phyloP scores from a whole-genome alignment of 2,888 invertebrate species.

The Drosophila hamatofila region DNA sequence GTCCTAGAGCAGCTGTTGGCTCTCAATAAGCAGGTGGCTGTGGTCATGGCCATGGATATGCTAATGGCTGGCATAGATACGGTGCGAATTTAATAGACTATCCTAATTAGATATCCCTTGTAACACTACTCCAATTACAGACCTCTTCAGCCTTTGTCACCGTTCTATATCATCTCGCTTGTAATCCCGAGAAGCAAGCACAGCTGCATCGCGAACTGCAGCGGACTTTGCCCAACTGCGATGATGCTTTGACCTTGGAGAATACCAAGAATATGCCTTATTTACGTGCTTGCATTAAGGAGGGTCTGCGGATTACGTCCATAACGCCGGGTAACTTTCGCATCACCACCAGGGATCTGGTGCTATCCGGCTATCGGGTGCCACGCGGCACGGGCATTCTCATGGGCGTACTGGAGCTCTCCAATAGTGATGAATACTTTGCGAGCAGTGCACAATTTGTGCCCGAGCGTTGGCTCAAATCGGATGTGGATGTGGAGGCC shows the following conservation, averaged over 20 bases:
- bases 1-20: constrained; percentile 88
- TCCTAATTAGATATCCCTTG: neutral
- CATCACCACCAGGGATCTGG: constrained; percentile 87
- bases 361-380: constrained; percentile 88
- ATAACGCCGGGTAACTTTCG: constrained; percentile 88
- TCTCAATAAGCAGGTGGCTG: constrained; percentile 88
- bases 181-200: constrained; percentile 88
- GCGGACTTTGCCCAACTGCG: constrained; percentile 83
- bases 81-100: constrained; percentile 83
- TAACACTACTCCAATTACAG: constrained; percentile 68
- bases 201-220: constrained; percentile 87
- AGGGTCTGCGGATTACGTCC: constrained; percentile 88
- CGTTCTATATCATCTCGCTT: constrained; percentile 86
- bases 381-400: constrained; percentile 90
- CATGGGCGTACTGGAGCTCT: constrained; percentile 89
- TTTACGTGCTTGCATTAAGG: constrained; percentile 91
- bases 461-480: constrained; percentile 91
- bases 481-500: constrained; percentile 34
- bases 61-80: constrained; percentile 90
- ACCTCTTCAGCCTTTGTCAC: constrained; percentile 78
- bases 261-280: constrained; percentile 87
- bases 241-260: constrained; percentile 84
- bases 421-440: constrained; percentile 88
- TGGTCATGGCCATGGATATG: constrained; percentile 90
- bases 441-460: constrained; percentile 88